Conservation (phyloP, 2,797 vertebrate genomes). For the Trachops cirrhosus region DNA sequence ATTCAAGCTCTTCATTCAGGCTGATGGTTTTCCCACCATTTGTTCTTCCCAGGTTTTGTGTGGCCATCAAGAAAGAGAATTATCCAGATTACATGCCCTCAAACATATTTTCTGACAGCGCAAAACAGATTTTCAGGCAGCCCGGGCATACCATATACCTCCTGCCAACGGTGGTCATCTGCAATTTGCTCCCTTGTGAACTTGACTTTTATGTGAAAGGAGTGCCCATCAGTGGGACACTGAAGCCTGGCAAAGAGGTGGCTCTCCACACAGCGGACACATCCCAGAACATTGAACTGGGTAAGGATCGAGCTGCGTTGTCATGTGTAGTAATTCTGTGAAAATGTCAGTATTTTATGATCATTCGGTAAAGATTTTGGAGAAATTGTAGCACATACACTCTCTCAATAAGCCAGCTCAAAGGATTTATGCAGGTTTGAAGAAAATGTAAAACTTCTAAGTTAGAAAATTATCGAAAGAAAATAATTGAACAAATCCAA, state of each 20-base stretch:
- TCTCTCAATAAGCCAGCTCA: background rate
- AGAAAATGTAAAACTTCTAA: background rate
- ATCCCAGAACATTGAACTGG: conserved; percentile 96
- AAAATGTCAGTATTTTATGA: conserved; percentile 2
- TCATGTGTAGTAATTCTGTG: background rate
- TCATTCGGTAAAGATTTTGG: background rate
- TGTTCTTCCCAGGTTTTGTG: conserved; percentile 89
- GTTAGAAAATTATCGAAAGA: background rate
- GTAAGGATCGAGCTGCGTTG: conserved; percentile 79
- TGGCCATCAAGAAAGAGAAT: conserved; percentile 97
- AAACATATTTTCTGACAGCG: conserved; percentile 88
- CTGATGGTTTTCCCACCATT: background rate
- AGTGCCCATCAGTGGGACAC: conserved; percentile 88
- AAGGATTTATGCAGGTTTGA: background rate
- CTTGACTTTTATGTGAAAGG: conserved; percentile 96
- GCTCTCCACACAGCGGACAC: conserved; percentile 94
- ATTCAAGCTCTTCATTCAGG: background rate
- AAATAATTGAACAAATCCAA: background rate
- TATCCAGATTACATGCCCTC: conserved; percentile 97
- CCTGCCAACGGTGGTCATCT: conserved; percentile 94
- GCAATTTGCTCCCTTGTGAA: conserved; percentile 95
- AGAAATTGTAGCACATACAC: background rate
- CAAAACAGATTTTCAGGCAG: conserved; percentile 96
- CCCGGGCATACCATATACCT: conserved; percentile 96
- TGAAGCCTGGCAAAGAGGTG: conserved; percentile 94